phyloP scores from a whole-genome alignment of 2,113 vertebrate species.

The Xerus inauris region DNA sequence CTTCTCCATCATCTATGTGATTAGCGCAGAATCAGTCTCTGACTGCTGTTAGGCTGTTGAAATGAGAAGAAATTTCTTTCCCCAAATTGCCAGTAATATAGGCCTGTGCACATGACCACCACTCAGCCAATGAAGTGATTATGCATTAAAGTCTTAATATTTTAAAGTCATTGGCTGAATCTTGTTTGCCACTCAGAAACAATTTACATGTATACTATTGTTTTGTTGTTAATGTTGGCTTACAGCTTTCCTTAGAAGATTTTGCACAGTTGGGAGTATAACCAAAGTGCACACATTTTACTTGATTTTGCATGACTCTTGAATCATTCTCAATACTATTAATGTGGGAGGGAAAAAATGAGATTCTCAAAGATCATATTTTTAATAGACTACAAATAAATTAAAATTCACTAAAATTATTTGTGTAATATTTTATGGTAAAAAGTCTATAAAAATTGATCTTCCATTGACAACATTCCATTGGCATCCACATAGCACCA shows the following conservation, averaged over 20 bases:
- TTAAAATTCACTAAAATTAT: not conserved
- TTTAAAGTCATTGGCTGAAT: not conserved
- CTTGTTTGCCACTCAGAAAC: not conserved
- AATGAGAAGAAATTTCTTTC: not conserved
- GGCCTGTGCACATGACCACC: not conserved
- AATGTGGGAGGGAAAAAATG: not conserved
- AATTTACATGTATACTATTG: not conserved
- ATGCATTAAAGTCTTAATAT: not conserved
- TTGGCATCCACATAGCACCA: not conserved
- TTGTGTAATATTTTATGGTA: slow-evolving; percentile 37
- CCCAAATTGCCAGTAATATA: not conserved
- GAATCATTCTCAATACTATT: not conserved
- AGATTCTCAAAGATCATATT: not conserved
- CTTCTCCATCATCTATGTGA: not conserved
- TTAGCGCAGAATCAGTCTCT: not conserved
- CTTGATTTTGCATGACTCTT: not conserved
- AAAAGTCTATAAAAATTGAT: slow-evolving; percentile 31
- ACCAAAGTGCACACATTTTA: not conserved
- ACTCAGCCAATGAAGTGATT: not conserved
- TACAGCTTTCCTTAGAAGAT: not conserved
- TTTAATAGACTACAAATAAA: not conserved
- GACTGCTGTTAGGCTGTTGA: not conserved
- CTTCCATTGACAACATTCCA: not conserved
- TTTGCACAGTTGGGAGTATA: not conserved
- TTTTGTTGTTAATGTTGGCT: not conserved